These are phyloP conservation scores for Sturnus vulgaris DNA, from an alignment of 2,113 vertebrate genomes.

Conservation along the genomic window DNA sequence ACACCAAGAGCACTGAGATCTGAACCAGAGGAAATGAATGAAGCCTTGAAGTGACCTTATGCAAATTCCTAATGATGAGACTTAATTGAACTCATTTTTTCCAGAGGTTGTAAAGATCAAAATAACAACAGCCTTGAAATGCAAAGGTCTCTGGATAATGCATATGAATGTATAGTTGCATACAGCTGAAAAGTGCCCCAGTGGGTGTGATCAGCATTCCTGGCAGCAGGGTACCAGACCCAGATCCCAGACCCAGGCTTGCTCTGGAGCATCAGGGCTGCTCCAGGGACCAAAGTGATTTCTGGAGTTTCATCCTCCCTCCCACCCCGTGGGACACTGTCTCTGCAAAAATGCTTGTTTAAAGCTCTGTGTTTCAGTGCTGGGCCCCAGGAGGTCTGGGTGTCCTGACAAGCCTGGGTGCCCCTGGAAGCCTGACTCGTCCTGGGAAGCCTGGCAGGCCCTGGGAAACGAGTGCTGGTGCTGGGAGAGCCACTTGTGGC, in stretches of 20 bases:
- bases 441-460: neutral
- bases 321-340: neutral
- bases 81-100: slow-evolving; percentile 30
- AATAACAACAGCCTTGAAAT: slow-evolving; percentile 45
- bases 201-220: neutral
- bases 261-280: fast-evolving
- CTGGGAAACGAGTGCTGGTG: fast-evolving
- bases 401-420: neutral
- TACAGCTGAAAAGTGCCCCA: neutral
- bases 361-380: neutral
- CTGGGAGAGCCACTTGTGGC: neutral
- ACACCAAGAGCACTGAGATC: slow-evolving; percentile 15
- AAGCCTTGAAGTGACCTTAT: slow-evolving; percentile 59
- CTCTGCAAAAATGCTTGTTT: neutral
- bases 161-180: neutral
- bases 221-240: neutral
- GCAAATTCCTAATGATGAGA: slow-evolving; percentile 46
- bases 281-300: neutral
- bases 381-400: neutral
- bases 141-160: neutral
- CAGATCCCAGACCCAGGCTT: neutral
- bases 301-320: neutral
- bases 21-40: neutral
- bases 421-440: neutral
- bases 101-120: slow-evolving; percentile 29